Conservation (phyloP, 1,140 invertebrate genomes). For the Hetaerina americana region DNA sequence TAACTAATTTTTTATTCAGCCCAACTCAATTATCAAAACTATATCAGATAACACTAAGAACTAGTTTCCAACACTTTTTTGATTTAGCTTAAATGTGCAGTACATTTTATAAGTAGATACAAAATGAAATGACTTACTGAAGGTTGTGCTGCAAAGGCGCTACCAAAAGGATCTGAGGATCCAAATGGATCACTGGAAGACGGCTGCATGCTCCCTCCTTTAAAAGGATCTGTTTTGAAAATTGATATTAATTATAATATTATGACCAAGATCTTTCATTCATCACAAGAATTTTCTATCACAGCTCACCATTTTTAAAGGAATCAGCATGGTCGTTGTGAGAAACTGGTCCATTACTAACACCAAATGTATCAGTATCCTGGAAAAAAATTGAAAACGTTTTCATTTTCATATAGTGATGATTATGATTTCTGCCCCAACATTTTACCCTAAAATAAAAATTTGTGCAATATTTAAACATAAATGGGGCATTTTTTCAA, state of each 20-base stretch:
- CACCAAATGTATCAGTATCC: conserved; percentile 18
- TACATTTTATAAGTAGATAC: no score
- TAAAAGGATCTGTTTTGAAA: conserved; percentile 36
- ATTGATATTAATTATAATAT: conserved; percentile 3
- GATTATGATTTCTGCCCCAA: no score
- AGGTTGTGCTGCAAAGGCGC: conserved; percentile 27
- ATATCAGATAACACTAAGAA: conserved; percentile 6
- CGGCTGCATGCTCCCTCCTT: conserved; percentile 22
- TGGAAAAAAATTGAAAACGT: conserved; percentile 6
- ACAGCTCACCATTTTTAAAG: conserved; percentile 31
- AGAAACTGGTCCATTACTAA: conserved; percentile 6
- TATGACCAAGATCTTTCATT: no score
- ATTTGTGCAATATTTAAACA: no score
- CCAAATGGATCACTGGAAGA: conserved; percentile 41
- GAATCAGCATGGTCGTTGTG: conserved; percentile 26
- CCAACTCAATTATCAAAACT: conserved; percentile 6
- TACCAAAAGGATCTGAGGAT: conserved; percentile 49
- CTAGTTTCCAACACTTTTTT: background rate
- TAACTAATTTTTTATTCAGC: no score
- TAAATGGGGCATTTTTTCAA: no score
- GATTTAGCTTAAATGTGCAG: background rate
- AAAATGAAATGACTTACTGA: conserved; percentile 26
- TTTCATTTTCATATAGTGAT: no score
- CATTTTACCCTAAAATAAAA: no score
- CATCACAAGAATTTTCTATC: no score